phyloP scores from a whole-genome alignment of 2,888 invertebrate species.

The Heliconius cydno region DNA sequence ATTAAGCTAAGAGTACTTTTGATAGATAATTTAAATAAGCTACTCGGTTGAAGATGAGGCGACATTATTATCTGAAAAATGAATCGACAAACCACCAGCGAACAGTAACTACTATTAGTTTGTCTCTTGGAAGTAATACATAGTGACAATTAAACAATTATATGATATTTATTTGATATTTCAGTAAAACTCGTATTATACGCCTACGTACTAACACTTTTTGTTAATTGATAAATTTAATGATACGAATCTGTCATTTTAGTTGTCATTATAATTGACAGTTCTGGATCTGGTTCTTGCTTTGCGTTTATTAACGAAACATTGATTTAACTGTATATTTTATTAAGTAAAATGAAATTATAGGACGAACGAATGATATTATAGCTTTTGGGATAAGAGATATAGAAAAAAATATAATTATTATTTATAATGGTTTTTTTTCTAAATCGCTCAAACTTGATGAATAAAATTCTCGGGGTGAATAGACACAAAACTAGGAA shows the following conservation, averaged over 20 bases:
- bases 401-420: too few species aligned
- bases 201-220: not conserved
- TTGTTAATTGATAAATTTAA: not conserved
- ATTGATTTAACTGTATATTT: too few species aligned
- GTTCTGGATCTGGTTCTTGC: too few species aligned
- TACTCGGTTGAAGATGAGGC: slow-evolving; percentile 75
- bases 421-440: too few species aligned
- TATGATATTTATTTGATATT: slow-evolving; percentile 13
- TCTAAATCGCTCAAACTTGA: too few species aligned
- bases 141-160: not conserved
- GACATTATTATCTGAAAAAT: slow-evolving; percentile 60
- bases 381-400: too few species aligned
- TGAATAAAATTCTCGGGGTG: too few species aligned
- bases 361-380: too few species aligned
- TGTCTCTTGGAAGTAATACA: not conserved
- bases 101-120: slow-evolving; percentile 1
- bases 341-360: too few species aligned
- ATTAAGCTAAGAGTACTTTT: slow-evolving; percentile 72
- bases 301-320: too few species aligned
- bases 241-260: not conserved
- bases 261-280: slow-evolving; percentile 4
- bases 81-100: slow-evolving; percentile 3
- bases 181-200: not conserved
- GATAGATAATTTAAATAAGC: slow-evolving; percentile 71
- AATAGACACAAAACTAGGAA: too few species aligned